These are phyloP conservation scores for Chrysocyon brachyurus DNA, from an alignment of 2,797 vertebrate genomes.

Conservation along the genomic window DNA sequence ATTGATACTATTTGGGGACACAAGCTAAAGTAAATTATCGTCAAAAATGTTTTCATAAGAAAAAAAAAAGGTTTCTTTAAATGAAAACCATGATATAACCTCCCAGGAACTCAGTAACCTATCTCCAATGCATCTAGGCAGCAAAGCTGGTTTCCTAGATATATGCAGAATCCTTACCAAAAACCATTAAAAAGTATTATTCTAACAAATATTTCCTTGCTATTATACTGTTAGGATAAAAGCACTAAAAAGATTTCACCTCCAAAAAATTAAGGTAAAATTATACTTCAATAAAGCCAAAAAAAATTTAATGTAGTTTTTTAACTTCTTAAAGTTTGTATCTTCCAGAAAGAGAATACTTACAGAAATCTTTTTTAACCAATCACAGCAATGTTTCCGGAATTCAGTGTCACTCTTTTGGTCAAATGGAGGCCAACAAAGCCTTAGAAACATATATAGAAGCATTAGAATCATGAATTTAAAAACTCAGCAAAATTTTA, in stretches of 20 bases:
- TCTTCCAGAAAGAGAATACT: constrained; percentile 83
- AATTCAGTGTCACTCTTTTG: constrained; percentile 90
- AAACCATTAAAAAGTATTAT: constrained; percentile 36
- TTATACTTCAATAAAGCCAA: neutral
- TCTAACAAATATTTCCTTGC: neutral
- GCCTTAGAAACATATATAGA: constrained; percentile 85
- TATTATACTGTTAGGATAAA: constrained; percentile 29
- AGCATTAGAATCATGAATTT: constrained; percentile 26
- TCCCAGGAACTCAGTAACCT: constrained; percentile 13
- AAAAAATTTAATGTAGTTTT: neutral
- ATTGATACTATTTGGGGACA: neutral
- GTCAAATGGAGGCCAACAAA: constrained; percentile 89
- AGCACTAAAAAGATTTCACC: constrained; percentile 35
- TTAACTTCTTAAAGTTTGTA: constrained; percentile 36
- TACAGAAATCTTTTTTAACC: constrained; percentile 94
- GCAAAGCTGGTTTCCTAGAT: constrained; percentile 34
- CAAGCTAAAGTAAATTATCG: constrained; percentile 7
- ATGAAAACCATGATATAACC: constrained; percentile 31
- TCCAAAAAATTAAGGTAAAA: constrained; percentile 24
- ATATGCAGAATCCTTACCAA: neutral
- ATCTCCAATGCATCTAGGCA: neutral
- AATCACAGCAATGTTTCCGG: constrained; percentile 90
- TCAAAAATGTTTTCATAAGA: neutral
- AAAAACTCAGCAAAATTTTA: constrained; percentile 51
- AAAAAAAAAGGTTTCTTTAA: neutral